These are phyloP conservation scores for Cephonodes hylas DNA, from an alignment of 2,888 invertebrate species.

Conservation along the genomic window DNA sequence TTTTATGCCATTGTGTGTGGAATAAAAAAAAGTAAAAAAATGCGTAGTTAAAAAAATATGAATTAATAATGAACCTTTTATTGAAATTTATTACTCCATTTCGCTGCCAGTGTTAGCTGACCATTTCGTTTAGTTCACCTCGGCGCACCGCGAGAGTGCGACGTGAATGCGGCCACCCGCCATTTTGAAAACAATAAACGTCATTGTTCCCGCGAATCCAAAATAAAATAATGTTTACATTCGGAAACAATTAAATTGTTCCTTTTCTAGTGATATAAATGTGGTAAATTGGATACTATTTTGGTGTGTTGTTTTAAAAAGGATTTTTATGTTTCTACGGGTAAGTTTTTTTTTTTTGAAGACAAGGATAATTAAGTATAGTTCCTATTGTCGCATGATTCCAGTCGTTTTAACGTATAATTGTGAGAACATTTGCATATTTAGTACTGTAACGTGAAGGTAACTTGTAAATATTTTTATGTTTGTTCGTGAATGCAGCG, in stretches of 20 bases:
- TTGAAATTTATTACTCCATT: slow-evolving; percentile 29
- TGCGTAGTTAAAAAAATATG: no score
- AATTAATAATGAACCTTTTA: neutral
- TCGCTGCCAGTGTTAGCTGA: slow-evolving; percentile 5
- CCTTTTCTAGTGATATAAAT: neutral
- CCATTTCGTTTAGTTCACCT: slow-evolving; percentile 46
- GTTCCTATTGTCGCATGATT: neutral
- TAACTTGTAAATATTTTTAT: neutral
- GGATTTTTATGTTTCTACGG: neutral
- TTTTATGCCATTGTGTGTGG: neutral
- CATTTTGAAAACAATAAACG: slow-evolving; percentile 28
- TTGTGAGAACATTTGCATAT: neutral
- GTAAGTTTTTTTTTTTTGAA: neutral
- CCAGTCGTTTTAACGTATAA: neutral
- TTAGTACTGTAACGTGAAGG: neutral
- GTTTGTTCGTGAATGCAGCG: no score
- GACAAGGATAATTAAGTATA: neutral
- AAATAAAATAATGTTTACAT: neutral
- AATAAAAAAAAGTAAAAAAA: no score
- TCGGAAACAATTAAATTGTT: neutral
- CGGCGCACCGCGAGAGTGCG: slow-evolving; percentile 54
- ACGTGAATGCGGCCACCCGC: slow-evolving; percentile 41
- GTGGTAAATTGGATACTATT: neutral
- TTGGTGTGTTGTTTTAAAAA: neutral
- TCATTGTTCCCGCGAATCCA: neutral